Percentiles rank a stretch among this genome's conserved stretches.
Conservation (phyloP, 2,797 vertebrate species). For the Phoebastria nigripes region DNA sequence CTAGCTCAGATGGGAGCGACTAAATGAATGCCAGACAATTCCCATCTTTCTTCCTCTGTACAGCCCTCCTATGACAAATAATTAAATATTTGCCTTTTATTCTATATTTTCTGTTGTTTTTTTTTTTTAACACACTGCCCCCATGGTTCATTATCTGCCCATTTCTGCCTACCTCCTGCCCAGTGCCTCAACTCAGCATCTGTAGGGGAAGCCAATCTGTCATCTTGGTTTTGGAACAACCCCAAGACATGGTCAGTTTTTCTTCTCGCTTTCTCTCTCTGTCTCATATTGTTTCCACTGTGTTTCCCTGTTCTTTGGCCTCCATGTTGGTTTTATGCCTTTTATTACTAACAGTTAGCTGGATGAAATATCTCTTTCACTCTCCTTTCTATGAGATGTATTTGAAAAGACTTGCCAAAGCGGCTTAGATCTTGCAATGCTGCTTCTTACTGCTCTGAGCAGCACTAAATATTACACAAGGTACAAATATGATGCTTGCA, state of each 20-base stretch:
- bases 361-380: neutral
- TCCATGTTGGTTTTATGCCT: neutral
- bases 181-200: neutral
- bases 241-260: neutral
- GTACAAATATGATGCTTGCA: neutral
- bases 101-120: neutral
- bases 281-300: neutral
- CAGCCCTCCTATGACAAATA: neutral
- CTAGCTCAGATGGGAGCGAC: neutral
- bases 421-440: neutral
- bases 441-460: neutral
- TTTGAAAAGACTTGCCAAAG: neutral
- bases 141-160: neutral
- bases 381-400: neutral
- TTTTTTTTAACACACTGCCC: neutral
- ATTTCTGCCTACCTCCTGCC: neutral
- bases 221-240: neutral
- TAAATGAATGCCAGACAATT: neutral
- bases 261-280: neutral
- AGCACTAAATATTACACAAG: neutral
- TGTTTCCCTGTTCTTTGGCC: neutral
- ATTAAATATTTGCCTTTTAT: neutral
- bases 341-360: slow-evolving; percentile 8
- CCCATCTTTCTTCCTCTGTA: neutral
- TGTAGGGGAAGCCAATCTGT: neutral